Percentiles rank a stretch among this genome's conserved stretches.
phyloP scores from a whole-genome alignment of 1,140 invertebrate species.

The Hyles euphorbiae region DNA sequence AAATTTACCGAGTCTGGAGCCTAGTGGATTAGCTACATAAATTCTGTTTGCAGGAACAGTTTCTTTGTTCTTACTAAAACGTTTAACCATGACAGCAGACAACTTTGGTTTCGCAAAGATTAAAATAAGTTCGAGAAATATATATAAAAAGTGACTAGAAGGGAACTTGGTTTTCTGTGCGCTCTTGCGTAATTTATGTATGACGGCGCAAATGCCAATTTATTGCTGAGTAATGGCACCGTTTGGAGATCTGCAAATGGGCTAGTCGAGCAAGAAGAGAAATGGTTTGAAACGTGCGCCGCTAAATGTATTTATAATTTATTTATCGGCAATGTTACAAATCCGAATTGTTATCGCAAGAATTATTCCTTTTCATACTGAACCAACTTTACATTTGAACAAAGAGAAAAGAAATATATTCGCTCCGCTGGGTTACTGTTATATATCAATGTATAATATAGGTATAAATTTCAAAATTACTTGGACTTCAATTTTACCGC shows the following conservation, averaged over 20 bases:
- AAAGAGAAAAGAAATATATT: slow-evolving; percentile 24
- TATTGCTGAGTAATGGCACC: slow-evolving; percentile 74
- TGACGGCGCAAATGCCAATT: slow-evolving; percentile 74
- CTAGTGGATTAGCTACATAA: slow-evolving; percentile 27
- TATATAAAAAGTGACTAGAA: slow-evolving; percentile 59
- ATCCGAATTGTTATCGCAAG: slow-evolving; percentile 56
- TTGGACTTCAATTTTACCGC: no score
- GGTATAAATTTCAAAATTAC: no score
- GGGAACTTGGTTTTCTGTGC: slow-evolving; percentile 64
- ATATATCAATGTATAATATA: no score
- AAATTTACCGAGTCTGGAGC: slow-evolving; percentile 22
- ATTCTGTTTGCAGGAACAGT: slow-evolving; percentile 16
- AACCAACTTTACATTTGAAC: slow-evolving; percentile 21
- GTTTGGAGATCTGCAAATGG: slow-evolving; percentile 73
- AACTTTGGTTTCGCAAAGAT: slow-evolving; percentile 12
- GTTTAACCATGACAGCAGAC: background rate
- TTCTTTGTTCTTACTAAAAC: slow-evolving; percentile 12
- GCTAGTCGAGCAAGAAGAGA: slow-evolving; percentile 69
- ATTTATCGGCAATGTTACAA: slow-evolving; percentile 62
- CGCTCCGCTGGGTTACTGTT: slow-evolving; percentile 2
- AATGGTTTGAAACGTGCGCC: slow-evolving; percentile 61
- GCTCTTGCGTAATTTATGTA: slow-evolving; percentile 71
- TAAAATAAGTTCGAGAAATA: slow-evolving; percentile 19
- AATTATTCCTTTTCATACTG: slow-evolving; percentile 32
- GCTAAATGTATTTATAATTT: slow-evolving; percentile 73